phyloP scores from a whole-genome alignment of 2,888 invertebrate species.

The Leptopilina drosophilae region DNA sequence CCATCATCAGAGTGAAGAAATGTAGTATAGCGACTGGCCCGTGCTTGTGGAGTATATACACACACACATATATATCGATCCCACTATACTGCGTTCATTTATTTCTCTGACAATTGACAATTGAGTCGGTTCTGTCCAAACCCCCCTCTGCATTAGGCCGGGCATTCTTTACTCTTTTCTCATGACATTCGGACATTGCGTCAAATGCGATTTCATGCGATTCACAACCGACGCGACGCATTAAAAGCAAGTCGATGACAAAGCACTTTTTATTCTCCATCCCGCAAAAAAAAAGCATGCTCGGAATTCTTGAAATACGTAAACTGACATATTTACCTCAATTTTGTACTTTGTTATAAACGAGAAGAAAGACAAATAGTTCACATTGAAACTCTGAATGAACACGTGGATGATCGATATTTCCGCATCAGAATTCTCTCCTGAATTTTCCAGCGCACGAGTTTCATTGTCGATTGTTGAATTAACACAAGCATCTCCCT shows the following conservation, averaged over 20 bases:
- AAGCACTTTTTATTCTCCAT: background rate
- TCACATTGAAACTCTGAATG: background rate
- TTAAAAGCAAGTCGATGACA: constrained; percentile 27
- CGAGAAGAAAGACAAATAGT: constrained; percentile 18
- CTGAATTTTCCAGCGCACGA: background rate
- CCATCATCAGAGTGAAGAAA: constrained; percentile 29
- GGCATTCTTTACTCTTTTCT: constrained; percentile 27
- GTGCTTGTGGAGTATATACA: background rate
- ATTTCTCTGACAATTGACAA: constrained; percentile 38
- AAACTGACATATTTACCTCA: constrained; percentile 3
- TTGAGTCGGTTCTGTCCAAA: background rate
- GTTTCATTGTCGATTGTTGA: constrained; percentile 21
- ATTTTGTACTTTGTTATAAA: background rate
- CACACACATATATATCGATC: constrained; percentile 6
- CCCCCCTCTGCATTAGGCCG: background rate
- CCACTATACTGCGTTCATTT: background rate
- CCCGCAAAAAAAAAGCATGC: background rate
- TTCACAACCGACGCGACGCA: constrained; percentile 14
- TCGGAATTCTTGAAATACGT: constrained; percentile 24
- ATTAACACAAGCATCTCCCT: constrained; percentile 27
- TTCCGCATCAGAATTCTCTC: constrained; percentile 19
- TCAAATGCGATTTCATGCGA: constrained; percentile 30
- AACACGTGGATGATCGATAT: constrained; percentile 7
- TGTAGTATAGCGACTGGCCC: constrained; percentile 1
- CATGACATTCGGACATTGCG: constrained; percentile 26